phyloP scores from a whole-genome alignment of 2,888 invertebrate species.

The Scelioninae gen. 1 region DNA sequence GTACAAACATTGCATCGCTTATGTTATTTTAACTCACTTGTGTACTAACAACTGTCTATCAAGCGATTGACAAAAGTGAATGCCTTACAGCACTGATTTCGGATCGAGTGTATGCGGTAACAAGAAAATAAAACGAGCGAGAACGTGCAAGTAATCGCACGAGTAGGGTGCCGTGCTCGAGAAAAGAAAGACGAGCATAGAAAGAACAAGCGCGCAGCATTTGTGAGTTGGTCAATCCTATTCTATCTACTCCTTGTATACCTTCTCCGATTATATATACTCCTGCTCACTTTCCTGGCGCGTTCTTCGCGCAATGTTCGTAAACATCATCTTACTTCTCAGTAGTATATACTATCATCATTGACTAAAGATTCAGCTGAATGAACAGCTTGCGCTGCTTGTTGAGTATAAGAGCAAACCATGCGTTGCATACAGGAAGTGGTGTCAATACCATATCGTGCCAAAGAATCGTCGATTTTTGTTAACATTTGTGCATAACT shows the following conservation, averaged over 20 bases:
- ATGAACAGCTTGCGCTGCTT: conserved; percentile 85
- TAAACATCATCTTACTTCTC: conserved; percentile 70
- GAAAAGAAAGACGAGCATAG: conserved; percentile 72
- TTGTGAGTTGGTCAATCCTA: conserved; percentile 18
- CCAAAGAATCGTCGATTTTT: conserved; percentile 86
- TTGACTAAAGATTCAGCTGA: conserved; percentile 70
- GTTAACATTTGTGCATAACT: conserved; percentile 87
- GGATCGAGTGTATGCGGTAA: conserved; percentile 78
- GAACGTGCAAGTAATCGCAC: conserved; percentile 76
- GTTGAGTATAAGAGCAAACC: conserved; percentile 89
- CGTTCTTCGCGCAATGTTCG: conserved; percentile 78
- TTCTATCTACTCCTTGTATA: neutral
- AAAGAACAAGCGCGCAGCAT: conserved; percentile 52
- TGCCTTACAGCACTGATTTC: conserved; percentile 82
- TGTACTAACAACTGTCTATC: neutral
- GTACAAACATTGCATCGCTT: too few species aligned
- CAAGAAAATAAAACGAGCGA: conserved; percentile 71
- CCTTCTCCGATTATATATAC: conserved; percentile 51
- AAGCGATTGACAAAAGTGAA: conserved; percentile 74
- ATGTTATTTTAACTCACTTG: too few species aligned
- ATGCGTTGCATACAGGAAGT: conserved; percentile 87
- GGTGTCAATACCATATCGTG: conserved; percentile 87
- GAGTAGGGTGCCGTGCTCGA: conserved; percentile 67
- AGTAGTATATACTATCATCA: conserved; percentile 28
- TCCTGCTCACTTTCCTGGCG: conserved; percentile 73